These are phyloP conservation scores for Micropterix aruncella DNA, from an alignment of 2,888 invertebrate genomes.

Conservation along the genomic window DNA sequence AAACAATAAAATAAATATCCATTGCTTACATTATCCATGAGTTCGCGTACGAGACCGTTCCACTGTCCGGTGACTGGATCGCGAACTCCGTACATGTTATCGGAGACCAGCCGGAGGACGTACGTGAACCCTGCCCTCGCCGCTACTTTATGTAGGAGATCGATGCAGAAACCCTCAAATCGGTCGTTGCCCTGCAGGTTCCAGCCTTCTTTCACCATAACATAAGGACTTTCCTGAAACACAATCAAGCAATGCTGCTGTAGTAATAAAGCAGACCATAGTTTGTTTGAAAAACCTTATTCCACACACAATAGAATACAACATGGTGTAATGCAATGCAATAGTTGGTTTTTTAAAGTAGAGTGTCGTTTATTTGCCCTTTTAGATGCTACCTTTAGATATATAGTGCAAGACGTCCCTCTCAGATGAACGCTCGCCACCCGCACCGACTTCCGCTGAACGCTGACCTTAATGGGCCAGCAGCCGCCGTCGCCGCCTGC, in stretches of 20 bases:
- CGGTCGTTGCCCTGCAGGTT: constrained; percentile 77
- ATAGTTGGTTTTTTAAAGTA: background rate
- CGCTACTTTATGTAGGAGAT: constrained; percentile 71
- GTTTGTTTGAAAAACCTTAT: too few relatives aligned
- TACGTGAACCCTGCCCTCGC: constrained; percentile 80
- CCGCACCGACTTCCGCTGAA: too few relatives aligned
- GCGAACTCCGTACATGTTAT: constrained; percentile 78
- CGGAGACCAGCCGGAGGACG: constrained; percentile 68
- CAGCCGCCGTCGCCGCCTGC: too few relatives aligned
- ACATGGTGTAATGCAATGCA: background rate
- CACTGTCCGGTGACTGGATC: constrained; percentile 78
- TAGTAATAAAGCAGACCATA: constrained; percentile 2
- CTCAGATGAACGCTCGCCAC: too few relatives aligned
- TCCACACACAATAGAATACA: too few relatives aligned
- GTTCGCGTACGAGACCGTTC: constrained; percentile 80
- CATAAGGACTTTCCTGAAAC: constrained; percentile 75
- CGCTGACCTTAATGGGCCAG: too few relatives aligned
- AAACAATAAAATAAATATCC: too few relatives aligned
- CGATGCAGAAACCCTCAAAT: constrained; percentile 87
- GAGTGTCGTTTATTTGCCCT: too few relatives aligned
- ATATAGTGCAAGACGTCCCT: too few relatives aligned
- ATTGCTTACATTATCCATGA: constrained; percentile 73
- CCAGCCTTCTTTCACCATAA: constrained; percentile 75
- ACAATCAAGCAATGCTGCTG: constrained; percentile 3
- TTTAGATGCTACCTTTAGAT: too few relatives aligned